These are phyloP conservation scores for Hyalella azteca DNA, from an alignment of 2,888 invertebrate genomes.

Conservation along the genomic window DNA sequence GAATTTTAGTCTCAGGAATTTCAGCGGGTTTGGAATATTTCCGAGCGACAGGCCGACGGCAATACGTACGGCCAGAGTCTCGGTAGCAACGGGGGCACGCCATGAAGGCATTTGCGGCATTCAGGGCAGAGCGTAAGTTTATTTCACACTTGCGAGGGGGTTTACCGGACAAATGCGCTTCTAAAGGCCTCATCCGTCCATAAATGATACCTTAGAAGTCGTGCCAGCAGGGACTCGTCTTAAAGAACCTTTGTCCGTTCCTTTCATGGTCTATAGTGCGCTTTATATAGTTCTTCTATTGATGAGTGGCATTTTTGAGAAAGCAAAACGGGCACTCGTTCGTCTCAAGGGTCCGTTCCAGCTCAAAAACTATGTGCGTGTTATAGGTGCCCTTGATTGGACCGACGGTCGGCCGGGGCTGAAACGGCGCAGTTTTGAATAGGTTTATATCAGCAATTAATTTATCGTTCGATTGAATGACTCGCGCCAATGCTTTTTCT, in stretches of 20 bases:
- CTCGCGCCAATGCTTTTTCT: too few relatives aligned
- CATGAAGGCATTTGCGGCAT: conserved; percentile 1
- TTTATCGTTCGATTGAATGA: too few relatives aligned
- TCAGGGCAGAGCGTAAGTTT: background rate
- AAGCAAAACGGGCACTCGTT: background rate
- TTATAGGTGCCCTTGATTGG: too few relatives aligned
- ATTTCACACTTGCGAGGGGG: conserved; percentile 13
- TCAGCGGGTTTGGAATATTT: too few relatives aligned
- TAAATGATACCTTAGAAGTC: conserved; percentile 5
- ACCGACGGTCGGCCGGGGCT: too few relatives aligned
- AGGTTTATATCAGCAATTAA: too few relatives aligned
- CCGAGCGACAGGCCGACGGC: background rate
- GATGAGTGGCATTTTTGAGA: background rate
- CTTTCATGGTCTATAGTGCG: background rate
- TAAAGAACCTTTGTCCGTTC: conserved; percentile 10
- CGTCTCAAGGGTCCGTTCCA: too few relatives aligned
- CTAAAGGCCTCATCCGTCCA: conserved; percentile 10
- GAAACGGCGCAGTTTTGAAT: too few relatives aligned
- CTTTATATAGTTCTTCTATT: background rate
- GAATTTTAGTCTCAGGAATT: too few relatives aligned
- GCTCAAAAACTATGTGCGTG: too few relatives aligned
- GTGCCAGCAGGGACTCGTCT: conserved; percentile 4
- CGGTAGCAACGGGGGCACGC: background rate
- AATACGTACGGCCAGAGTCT: background rate
- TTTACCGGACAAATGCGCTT: background rate